Percentiles rank a stretch among this genome's conserved stretches.
phyloP scores from a whole-genome alignment of 2,888 invertebrate genomes.

The Eustalomyia histrio region DNA sequence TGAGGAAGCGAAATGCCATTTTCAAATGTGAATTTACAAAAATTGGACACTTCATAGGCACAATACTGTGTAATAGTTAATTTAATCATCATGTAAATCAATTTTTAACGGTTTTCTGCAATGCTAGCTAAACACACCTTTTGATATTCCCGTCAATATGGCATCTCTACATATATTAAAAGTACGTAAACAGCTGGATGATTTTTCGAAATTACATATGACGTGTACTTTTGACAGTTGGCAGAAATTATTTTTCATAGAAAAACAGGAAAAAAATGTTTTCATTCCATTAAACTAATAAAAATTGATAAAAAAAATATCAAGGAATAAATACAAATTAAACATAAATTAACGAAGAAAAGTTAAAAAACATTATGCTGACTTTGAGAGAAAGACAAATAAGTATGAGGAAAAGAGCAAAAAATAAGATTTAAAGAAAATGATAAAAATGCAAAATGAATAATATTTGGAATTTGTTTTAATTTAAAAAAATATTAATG shows the following conservation, averaged over 20 bases:
- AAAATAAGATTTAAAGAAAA: not conserved
- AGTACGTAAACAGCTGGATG: conserved; percentile 35
- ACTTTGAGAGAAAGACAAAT: conserved; percentile 86
- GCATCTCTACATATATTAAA: not conserved
- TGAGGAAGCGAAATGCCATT: no score
- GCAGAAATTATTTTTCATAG: conserved; percentile 34
- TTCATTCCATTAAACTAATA: conserved; percentile 60
- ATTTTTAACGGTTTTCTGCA: no score
- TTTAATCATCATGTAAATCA: no score
- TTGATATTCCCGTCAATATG: not conserved
- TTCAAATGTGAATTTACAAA: no score
- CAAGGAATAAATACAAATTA: not conserved
- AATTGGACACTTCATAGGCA: no score
- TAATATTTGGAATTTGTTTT: not conserved
- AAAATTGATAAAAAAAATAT: conserved; percentile 8
- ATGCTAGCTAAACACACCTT: conserved; percentile 31
- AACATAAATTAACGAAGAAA: conserved; percentile 16
- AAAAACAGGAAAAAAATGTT: conserved; percentile 45
- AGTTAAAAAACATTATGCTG: conserved; percentile 80
- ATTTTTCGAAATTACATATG: conserved; percentile 59
- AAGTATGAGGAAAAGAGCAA: conserved; percentile 79
- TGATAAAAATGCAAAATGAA: not conserved
- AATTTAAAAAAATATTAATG: not conserved
- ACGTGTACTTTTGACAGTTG: conserved; percentile 58
- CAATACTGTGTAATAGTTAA: no score